Evolutionary conservation across 2,797 vertebrate species (phyloP), one percentile per base, ranked within the genome.

Genomic region (Chrysolophus pictus): DNA sequence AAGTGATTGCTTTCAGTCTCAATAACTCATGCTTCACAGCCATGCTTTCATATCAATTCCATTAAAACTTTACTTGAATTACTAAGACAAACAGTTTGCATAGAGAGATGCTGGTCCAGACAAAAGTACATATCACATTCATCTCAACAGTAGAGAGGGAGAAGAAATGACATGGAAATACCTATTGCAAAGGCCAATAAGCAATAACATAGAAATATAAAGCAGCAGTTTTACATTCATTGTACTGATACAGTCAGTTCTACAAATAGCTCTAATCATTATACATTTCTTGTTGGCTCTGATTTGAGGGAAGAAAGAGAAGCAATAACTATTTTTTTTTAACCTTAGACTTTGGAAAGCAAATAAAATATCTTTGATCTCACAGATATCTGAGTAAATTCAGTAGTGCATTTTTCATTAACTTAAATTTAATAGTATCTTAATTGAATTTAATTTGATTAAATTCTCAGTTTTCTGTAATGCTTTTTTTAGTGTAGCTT

Each of bases 1-100:
- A 80, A 33, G 46, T 89, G 69, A 87, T 75, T 91, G 35, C 73
- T 92, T 91, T 89, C 35, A 59, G 11, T 92, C 93, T 86, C 55
- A 70, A 26, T 91, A 91, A 19, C 41, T 78, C 39, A 58, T 79
- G 16, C 67, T 86, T 92, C 55, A 62, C 10, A 72, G 21, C 4
- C 15, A 11, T 59, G 12, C 11, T 78, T 59, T 91, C 60, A 19
- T 75, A 75, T 51, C 28, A 55, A 55, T 47, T 10, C 29, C n/a
- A 44, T 11, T 72, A 59, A 69, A 86, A 88, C 6, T 70, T 42
- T 39, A 51, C 83, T 75, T 80, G 41, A 86, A 91, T 69, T 59
- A 84, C 8, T 28, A 69, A 62, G 63, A 41, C 39, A 94, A 94
- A 88, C 44, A 83, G 46, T 89, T 83, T 87, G 85, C 55, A 47